Evolutionary conservation across 37 sponge, comb jelly and placozoan species (phyloP).

Genomic region (Cladorhizidae sp.): DNA sequence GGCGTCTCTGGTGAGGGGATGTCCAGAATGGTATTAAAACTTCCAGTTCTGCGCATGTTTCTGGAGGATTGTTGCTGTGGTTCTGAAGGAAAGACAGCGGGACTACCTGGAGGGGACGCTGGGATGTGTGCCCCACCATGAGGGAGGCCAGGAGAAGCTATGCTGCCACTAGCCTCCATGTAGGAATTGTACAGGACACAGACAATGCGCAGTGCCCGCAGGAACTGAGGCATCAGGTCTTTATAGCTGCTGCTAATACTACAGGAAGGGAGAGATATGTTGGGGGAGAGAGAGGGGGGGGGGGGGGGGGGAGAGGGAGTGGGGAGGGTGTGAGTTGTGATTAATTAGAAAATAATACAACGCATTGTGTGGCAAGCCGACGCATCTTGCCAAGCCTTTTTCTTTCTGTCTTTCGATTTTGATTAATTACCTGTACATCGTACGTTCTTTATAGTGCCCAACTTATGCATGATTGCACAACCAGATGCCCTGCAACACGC

Average conservation of each 20-base stretch:
- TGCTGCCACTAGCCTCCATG: not conserved
- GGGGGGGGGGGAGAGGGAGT: constrained; percentile 3
- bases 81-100: not conserved
- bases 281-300: not conserved
- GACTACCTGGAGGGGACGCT: constrained; percentile 25
- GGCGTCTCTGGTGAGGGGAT: not conserved
- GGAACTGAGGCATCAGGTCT: constrained; percentile 70
- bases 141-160: not conserved
- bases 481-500: too few species aligned
- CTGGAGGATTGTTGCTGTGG: not conserved
- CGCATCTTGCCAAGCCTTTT: too few species aligned
- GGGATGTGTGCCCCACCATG: not conserved
- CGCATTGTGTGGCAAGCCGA: too few species aligned
- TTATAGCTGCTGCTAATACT: constrained; percentile 66
- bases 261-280: not conserved
- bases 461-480: too few species aligned
- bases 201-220: constrained; percentile 54
- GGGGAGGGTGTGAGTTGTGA: not conserved
- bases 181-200: constrained; percentile 49
- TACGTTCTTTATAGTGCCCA: too few species aligned
- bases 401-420: too few species aligned
- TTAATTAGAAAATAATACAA: too few species aligned
- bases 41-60: constrained; percentile 23
- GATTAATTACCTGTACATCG: too few species aligned
- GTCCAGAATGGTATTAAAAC: constrained; percentile 32